phyloP scores from a whole-genome alignment of 92 coral and sea anemone species.

The Phenganax stokvisi region DNA sequence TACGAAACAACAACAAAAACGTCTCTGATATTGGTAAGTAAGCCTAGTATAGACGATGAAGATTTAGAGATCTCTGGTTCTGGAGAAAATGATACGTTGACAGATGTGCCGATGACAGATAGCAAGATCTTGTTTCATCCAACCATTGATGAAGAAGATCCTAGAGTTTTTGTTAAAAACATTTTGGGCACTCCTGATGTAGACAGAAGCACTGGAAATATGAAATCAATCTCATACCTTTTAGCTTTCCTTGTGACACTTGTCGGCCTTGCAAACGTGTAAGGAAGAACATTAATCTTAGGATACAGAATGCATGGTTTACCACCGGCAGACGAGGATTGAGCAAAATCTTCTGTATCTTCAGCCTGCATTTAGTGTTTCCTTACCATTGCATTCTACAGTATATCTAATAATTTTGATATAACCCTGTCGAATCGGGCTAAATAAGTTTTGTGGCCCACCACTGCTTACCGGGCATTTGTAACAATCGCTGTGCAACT shows the following conservation, averaged over 20 bases:
- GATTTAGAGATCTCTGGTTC: conserved; percentile 1
- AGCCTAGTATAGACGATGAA: background rate
- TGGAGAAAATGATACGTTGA: background rate
- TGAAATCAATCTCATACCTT: background rate
- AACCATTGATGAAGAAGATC: background rate
- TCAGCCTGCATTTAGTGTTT: too few relatives aligned
- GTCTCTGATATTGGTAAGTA: background rate
- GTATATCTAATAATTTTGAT: too few relatives aligned
- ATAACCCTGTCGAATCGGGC: too few relatives aligned
- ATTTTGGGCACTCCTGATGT: background rate
- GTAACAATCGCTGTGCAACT: too few relatives aligned
- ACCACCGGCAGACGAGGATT: too few relatives aligned
- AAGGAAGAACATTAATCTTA: background rate
- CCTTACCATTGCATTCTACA: too few relatives aligned
- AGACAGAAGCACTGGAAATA: background rate
- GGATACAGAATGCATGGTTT: too few relatives aligned
- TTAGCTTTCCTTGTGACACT: background rate
- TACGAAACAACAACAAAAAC: background rate
- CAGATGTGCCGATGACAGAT: background rate
- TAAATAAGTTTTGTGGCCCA: too few relatives aligned
- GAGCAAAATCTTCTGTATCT: too few relatives aligned
- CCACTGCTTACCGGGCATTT: too few relatives aligned
- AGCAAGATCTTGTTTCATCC: background rate
- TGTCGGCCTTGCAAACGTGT: background rate
- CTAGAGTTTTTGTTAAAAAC: background rate